Evolutionary conservation across 1,140 invertebrate genomes (phyloP).

Genomic region (Octopus sinensis): DNA sequence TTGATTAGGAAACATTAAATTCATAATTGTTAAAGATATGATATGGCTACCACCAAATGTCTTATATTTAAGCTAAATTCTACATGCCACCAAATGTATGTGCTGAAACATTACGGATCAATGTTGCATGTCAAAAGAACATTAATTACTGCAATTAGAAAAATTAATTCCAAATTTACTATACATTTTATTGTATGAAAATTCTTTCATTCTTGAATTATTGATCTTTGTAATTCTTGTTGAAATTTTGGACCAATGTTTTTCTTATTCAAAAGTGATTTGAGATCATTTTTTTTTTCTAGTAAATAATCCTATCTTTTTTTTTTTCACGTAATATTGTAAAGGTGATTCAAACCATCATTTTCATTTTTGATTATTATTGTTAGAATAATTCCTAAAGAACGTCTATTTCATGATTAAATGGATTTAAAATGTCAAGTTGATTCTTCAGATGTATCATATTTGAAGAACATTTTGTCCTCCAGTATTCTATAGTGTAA

Average conservation of each 20-base stretch:
- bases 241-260: background rate
- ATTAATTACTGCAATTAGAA: background rate
- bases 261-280: background rate
- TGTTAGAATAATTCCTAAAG: too few relatives aligned
- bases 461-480: too few relatives aligned
- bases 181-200: background rate
- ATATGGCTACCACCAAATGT: constrained; percentile 1
- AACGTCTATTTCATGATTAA: too few relatives aligned
- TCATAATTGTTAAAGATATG: constrained; percentile 10
- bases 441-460: too few relatives aligned
- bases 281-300: background rate
- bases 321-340: too few relatives aligned
- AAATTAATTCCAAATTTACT: too few relatives aligned
- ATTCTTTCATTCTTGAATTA: background rate
- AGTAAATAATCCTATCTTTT: background rate
- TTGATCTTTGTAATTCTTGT: background rate
- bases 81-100: background rate
- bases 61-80: background rate
- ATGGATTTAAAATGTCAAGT: too few relatives aligned
- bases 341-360: too few relatives aligned
- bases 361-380: too few relatives aligned
- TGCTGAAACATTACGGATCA: background rate
- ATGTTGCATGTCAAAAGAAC: constrained; percentile 1
- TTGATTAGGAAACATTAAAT: background rate
- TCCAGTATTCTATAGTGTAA: too few relatives aligned